Base-by-base conservation (phyloP, 2,888 invertebrate genomes). In the Scaptomyza polygonia region DNA sequence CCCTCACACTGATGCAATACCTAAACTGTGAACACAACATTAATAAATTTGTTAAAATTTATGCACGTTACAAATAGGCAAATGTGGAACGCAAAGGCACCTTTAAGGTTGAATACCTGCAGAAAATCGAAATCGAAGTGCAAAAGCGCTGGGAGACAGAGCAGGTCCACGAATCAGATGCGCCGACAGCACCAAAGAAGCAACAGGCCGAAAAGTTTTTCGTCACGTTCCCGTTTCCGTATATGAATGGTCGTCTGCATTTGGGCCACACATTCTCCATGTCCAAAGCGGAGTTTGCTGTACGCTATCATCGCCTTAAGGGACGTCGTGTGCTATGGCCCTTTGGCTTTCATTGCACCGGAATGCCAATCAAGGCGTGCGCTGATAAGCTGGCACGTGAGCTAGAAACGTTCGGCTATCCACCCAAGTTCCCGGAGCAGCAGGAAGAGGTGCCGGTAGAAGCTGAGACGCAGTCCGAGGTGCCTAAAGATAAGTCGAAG, bases 351-450 rank as follows among this genome's bases (percentile, higher is more conserved):
- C 99, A 99, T 92, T 99, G 99, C 90, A 99, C 99, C 21, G 99
- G 99, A 45, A 99, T 99, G 99, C 99, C 99, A 0, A 99, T 99
- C 67, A 99, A 99, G 92, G 99, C 99, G 0, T 99, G 99, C 93
- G 97, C 99, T 12, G 99, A 99, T 91, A 99, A 99, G 91, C 92
- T 99, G 43, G 97, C 97, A 88, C 93, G 97, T 64, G 99, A 99
- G 93, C 96, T 99, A 92, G 95, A 96, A 89, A 92, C 95, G 8
- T 99, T 94, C 93, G 99, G 99, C 0, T 97, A 93, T 91, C 99
- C 99, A 18, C 99, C 99, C 2, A 90, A 94, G 21, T 99, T 99
- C 92, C 98, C 98, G 1, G 93, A 93, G 32, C 48, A 42, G 0
- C 72, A 70, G 2, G 93, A 93, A 40, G 92, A 92, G 14, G 92